phyloP scores from a whole-genome alignment of 2,113 vertebrate genomes.

The Chionis minor region DNA sequence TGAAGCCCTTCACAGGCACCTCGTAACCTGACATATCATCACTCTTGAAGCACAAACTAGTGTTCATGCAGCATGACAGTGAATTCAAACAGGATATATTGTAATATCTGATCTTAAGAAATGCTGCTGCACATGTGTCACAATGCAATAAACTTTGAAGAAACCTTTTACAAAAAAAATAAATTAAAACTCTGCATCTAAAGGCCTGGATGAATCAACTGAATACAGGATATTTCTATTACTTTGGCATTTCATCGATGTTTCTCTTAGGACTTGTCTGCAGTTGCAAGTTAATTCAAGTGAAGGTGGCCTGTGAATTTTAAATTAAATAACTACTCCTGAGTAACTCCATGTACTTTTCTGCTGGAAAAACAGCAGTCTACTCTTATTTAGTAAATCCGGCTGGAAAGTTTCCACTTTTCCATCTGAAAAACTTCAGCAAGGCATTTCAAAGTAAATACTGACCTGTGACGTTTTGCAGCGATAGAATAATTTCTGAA shows the following conservation, averaged over 20 bases:
- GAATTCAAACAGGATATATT: background rate
- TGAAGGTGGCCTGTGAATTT: background rate
- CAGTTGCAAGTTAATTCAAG: background rate
- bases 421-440: background rate
- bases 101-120: background rate
- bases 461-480: background rate
- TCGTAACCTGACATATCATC: background rate
- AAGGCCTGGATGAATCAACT: background rate
- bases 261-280: background rate
- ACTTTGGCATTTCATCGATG: slow-evolving; percentile 15
- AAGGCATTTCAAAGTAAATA: background rate
- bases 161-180: background rate
- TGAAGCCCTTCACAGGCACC: background rate
- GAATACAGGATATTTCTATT: background rate
- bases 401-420: background rate
- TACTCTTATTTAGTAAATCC: background rate
- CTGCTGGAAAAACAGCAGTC: background rate
- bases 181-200: background rate
- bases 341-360: background rate
- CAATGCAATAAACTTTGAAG: background rate
- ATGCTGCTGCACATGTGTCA: background rate
- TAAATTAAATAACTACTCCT: background rate
- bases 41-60: background rate
- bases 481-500: background rate
- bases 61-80: background rate